Conservation (phyloP, 2,888 invertebrate genomes). For the Rotaria socialis region DNA sequence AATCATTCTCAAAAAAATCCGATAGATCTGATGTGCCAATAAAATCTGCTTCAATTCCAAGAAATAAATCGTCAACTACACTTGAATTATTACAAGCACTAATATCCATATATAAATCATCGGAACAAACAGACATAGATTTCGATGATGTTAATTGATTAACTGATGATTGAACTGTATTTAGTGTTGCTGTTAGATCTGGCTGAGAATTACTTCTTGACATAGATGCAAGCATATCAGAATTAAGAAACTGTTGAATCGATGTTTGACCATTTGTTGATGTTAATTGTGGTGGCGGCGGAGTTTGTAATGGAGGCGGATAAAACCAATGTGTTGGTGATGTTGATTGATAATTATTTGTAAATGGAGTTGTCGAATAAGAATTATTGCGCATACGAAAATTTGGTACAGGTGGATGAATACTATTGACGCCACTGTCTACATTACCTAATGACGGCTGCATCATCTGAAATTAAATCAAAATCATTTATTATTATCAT, state of each 20-base stretch:
- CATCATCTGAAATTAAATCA: background rate
- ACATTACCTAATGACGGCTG: background rate
- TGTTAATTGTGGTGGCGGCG: background rate
- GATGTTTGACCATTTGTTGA: background rate
- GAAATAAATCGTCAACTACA: constrained; percentile 37
- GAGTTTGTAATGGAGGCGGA: background rate
- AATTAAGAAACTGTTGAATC: background rate
- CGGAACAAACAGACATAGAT: background rate
- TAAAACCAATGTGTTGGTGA: background rate
- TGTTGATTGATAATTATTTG: background rate
- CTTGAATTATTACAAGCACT: constrained; percentile 11
- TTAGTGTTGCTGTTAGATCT: constrained; percentile 40
- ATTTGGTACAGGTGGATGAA: background rate
- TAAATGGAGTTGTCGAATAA: constrained; percentile 1
- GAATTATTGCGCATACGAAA: constrained; percentile 22
- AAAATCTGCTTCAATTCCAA: constrained; percentile 29
- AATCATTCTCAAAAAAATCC: constrained; percentile 38
- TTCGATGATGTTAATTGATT: constrained; percentile 25
- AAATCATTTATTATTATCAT: no score
- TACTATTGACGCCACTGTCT: background rate
- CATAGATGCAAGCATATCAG: constrained; percentile 35
- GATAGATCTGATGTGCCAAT: constrained; percentile 24
- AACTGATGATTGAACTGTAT: background rate
- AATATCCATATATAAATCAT: constrained; percentile 32
- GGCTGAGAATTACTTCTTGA: constrained; percentile 44